Evolutionary conservation across 2,113 vertebrate genomes (phyloP), one percentile per base, ranked within the genome.

Genomic region (Pseudonaja textilis): DNA sequence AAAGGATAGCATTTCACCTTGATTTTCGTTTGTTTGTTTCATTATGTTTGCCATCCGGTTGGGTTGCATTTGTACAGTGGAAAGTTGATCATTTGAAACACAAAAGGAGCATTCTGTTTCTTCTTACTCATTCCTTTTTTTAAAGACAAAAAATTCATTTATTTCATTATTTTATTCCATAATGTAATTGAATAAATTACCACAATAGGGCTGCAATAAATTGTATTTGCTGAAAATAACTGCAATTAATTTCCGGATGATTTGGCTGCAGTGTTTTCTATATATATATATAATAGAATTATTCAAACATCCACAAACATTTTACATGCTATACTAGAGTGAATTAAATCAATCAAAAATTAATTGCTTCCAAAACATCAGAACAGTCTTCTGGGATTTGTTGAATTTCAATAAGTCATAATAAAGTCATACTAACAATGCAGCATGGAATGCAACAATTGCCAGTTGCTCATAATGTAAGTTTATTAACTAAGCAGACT

Each of bases 341-440:
- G 95, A 95, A 94, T 96, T 95, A 95, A 95, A 96, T 97, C 95
- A 96, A 96, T 97, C 95, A 97, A 95, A 95, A 95, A 95, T 95
- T 96, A 96, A 97, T 96, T 97, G 96, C 93, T 94, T 96, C 92
- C 91, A 91, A 94, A 90, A 94, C 97, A 95, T 94, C 95, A 90
- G 89, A 85, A 74, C 89, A 93, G 96, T 93, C 95, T 95, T 95
- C 89, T 95, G 97, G 95, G 96, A 97, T 96, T 94, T 81, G 87
- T 64, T 95, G 96, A 95, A 95, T 95, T 91, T 91, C 93, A 94
- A 69, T 96, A 91, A 96, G 96, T 96, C 96, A 96, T 95, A 96
- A 96, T 96, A 95, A 95, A 96, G 92, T 96, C 96, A 94, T 97
- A 95, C 95, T 96, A 96, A 96, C 93, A 95, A 95, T 96, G 95